Conservation (phyloP, 1,140 invertebrate species). For the Phymastichus coffea region DNA sequence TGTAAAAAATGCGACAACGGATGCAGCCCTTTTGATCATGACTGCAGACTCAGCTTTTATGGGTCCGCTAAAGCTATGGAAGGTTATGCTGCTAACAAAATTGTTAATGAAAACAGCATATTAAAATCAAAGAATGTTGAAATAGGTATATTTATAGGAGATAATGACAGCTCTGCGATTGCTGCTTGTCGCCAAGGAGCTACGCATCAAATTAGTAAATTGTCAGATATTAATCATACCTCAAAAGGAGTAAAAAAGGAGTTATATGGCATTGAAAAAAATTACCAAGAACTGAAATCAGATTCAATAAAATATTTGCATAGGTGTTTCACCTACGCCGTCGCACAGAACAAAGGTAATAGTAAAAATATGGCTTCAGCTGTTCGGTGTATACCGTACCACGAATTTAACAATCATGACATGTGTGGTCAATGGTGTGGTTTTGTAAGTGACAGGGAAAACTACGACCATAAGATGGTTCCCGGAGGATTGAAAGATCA, state of each 20-base stretch:
- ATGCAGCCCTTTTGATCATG: constrained; percentile 3
- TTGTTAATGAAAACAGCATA: constrained; percentile 1
- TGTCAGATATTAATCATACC: constrained; percentile 18
- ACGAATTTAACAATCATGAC: constrained; percentile 11
- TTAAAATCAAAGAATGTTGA: constrained; percentile 11
- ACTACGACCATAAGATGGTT: not conserved
- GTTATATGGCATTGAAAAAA: constrained; percentile 13
- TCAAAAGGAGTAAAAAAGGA: constrained; percentile 13
- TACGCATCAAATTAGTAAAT: constrained; percentile 1
- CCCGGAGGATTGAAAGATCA: constrained; percentile 4
- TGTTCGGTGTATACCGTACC: constrained; percentile 15
- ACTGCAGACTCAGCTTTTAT: constrained; percentile 19
- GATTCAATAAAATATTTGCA: constrained; percentile 10
- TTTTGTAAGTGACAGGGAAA: constrained; percentile 15
- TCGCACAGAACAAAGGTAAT: constrained; percentile 19
- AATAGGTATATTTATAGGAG: constrained; percentile 6
- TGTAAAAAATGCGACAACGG: constrained; percentile 16
- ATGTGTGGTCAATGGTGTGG: constrained; percentile 1
- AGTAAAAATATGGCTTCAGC: not conserved
- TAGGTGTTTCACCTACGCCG: constrained; percentile 22
- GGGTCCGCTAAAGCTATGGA: constrained; percentile 19
- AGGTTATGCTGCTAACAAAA: not conserved
- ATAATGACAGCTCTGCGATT: constrained; percentile 14
- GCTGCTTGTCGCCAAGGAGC: not conserved
- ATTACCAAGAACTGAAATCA: constrained; percentile 12